A percentile compares a stretch with the other conserved stretches of the same genome.
These are phyloP conservation scores for Lasioglossum vierecki DNA, from an alignment of 2,888 invertebrate genomes.

Conservation along the genomic window DNA sequence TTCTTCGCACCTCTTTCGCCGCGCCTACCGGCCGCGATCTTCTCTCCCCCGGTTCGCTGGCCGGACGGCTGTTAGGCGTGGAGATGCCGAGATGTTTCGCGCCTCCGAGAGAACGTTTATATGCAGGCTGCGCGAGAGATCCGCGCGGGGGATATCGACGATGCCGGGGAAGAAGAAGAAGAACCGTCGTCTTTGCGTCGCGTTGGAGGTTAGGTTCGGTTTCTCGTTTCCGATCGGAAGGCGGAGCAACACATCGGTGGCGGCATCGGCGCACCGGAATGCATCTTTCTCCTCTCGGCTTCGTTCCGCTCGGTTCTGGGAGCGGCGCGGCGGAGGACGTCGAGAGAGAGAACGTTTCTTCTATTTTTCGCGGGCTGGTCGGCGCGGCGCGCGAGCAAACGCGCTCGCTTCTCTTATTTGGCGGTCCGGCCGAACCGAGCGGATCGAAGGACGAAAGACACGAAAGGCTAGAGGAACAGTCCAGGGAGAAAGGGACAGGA, in stretches of 20 bases:
- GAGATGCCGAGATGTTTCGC: conserved; percentile 30
- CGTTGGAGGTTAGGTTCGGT: not conserved
- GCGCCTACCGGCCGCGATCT: not conserved
- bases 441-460: conserved; percentile 59
- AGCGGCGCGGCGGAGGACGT: conserved; percentile 41
- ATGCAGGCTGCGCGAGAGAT: conserved; percentile 60
- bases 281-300: conserved; percentile 52
- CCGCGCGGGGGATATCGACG: conserved; percentile 59
- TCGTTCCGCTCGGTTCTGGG: conserved; percentile 55
- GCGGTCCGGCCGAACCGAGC: conserved; percentile 71
- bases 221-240: conserved; percentile 38
- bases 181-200: not conserved
- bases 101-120: conserved; percentile 25
- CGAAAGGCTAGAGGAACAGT: conserved; percentile 30
- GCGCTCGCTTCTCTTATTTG: conserved; percentile 80
- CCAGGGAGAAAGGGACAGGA: conserved; percentile 21
- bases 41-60: conserved; percentile 3
- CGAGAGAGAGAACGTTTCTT: conserved; percentile 58
- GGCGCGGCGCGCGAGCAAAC: conserved; percentile 71
- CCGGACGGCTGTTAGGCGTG: not conserved
- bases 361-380: conserved; percentile 60
- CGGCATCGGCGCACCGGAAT: conserved; percentile 67
- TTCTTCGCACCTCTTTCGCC: conserved; percentile 77
- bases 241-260: conserved; percentile 20
- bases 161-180: conserved; percentile 1